Evolutionary conservation across 1,140 invertebrate genomes (phyloP).

Genomic region (Tenebrio molitor): DNA sequence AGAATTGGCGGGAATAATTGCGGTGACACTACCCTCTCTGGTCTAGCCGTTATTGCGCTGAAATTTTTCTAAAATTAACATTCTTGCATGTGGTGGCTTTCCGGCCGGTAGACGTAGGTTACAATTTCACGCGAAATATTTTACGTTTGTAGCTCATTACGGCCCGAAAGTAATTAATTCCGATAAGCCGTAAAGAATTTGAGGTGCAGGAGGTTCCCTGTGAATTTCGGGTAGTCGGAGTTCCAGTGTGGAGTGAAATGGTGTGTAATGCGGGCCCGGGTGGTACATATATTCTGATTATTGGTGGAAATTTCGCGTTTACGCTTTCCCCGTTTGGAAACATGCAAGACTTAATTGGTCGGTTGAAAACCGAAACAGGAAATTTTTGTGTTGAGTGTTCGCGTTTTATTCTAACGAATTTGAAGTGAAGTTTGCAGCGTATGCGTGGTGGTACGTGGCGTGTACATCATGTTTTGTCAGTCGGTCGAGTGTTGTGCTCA

Average conservation of each 20-base stretch:
- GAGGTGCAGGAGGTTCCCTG: slow-evolving; percentile 2
- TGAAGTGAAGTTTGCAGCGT: slow-evolving; percentile 25
- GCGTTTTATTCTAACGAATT: slow-evolving; percentile 13
- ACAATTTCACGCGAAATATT: slow-evolving; percentile 7
- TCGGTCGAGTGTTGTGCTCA: slow-evolving; percentile 28
- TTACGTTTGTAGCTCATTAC: slow-evolving; percentile 26
- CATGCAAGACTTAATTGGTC: slow-evolving; percentile 34
- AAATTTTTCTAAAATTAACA: slow-evolving; percentile 2
- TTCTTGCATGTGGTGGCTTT: slow-evolving; percentile 2
- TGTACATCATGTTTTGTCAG: slow-evolving; percentile 49
- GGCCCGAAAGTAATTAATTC: slow-evolving; percentile 23
- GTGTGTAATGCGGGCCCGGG: slow-evolving; percentile 15
- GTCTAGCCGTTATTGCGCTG: too few species aligned
- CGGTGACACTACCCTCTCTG: too few species aligned
- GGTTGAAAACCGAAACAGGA: slow-evolving; percentile 23
- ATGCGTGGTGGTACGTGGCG: slow-evolving; percentile 26
- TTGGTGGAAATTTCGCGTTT: slow-evolving; percentile 33
- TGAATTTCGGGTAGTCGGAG: slow-evolving; percentile 5
- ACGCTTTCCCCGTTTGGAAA: slow-evolving; percentile 12
- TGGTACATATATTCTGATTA: slow-evolving; percentile 38
- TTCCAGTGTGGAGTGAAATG: slow-evolving; percentile 27
- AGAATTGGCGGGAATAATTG: too few species aligned
- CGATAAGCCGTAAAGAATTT: slow-evolving; percentile 35
- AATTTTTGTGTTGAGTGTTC: slow-evolving; percentile 15
- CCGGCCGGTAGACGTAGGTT: background rate